Base-by-base conservation (phyloP, 1,140 invertebrate species). In the Maconellicoccus hirsutus region DNA sequence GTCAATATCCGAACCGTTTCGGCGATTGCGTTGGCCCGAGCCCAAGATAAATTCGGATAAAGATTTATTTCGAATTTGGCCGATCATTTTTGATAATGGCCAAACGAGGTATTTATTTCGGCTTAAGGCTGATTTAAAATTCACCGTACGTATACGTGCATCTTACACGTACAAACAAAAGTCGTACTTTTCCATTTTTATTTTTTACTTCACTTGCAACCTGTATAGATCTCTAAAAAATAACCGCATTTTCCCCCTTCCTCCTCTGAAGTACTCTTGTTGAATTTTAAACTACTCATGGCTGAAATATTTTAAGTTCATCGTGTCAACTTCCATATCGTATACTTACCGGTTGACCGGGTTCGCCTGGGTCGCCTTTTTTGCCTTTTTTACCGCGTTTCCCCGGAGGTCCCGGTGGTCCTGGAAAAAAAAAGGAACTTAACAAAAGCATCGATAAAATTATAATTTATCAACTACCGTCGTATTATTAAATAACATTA, bases 361-460 rank as follows among this genome's bases (percentile, higher is more conserved):
- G 80, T 76, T 92, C 90, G 69, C 92, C 92, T 1, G 85, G 73
- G 75, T 93, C 91, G 63, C 92, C 92, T 80, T 93, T 93, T 80
- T 92, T 93, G 71, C 92, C 92, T 77, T 90, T 89, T 79, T 92
- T 91, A 61, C 92, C 92, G 76, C 90, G 81, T 80, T 92, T 92
- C 72, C 92, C 92, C 72, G 83, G 83, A 72, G 83, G 84, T 79
- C 89, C 89, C 85, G 84, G 75, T 71, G 82, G 83, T 79, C 89
- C 89, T 86, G 84, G 73, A 59, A 73, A 33, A 79, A 79, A 76
- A 52, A 52, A 52, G 10, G 3, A 52, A 52, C n/a, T 52, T 19
- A 16, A 16, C 42, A 52, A 52, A 52, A 14, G 42, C 12, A 3
- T 33, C 29, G 29, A 33, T 33, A 33, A 52, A 16, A 52, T 19